Percentiles rank a stretch among this genome's conserved stretches.
Conservation (phyloP, 2,888 invertebrate genomes). For the Drosophila merina region DNA sequence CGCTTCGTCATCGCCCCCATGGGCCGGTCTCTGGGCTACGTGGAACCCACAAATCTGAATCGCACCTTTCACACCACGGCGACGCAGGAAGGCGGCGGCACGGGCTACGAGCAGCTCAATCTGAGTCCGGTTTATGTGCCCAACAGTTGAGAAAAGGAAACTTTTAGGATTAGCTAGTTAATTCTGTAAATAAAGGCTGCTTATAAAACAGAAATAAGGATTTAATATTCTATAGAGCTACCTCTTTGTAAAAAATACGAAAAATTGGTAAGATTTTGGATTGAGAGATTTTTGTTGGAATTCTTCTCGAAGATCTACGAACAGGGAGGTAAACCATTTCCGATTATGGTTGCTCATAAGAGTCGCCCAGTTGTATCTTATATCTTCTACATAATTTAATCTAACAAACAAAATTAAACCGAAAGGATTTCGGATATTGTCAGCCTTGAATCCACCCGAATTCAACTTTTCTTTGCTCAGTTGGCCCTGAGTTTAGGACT, state of each 20-base stretch:
- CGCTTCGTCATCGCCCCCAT: constrained; percentile 81
- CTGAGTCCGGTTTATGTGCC: constrained; percentile 76
- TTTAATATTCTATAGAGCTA: background rate
- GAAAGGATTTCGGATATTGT: too few species aligned
- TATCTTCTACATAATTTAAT: too few species aligned
- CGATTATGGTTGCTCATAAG: too few species aligned
- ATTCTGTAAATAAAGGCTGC: constrained; percentile 29
- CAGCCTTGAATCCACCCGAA: too few species aligned
- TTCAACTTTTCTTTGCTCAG: background rate
- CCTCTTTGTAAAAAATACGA: too few species aligned
- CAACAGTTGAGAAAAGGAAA: constrained; percentile 38
- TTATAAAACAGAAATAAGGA: background rate
- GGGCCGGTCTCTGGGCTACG: constrained; percentile 79
- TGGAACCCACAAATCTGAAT: constrained; percentile 79
- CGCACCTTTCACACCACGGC: constrained; percentile 71
- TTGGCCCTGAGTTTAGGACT: background rate
- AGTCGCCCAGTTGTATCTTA: too few species aligned
- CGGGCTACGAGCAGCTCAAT: constrained; percentile 60
- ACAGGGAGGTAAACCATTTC: too few species aligned
- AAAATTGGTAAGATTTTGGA: too few species aligned
- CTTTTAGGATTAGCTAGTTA: constrained; percentile 20
- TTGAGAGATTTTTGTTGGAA: too few species aligned
- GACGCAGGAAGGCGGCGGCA: constrained; percentile 41
- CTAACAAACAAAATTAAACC: too few species aligned
- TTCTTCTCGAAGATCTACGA: too few species aligned